Evolutionary conservation across 1,140 invertebrate genomes (phyloP), one percentile per base, ranked within the genome.

Genomic region (Rhopalosiphum padi): DNA sequence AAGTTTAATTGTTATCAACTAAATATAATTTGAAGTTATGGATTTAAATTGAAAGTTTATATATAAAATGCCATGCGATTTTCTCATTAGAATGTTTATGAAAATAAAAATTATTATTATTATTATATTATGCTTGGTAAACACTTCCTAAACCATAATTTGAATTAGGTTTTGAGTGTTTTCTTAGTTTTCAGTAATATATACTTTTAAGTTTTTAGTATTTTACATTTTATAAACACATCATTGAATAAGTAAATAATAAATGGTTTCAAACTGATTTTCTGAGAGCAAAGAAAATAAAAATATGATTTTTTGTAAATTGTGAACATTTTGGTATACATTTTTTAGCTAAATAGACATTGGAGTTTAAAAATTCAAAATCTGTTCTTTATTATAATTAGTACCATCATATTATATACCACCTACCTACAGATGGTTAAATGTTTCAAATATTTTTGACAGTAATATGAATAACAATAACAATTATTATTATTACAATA

Each of bases 401-500:
- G 4, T 83, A 9, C 48, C 15, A 51, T 51, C 48, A 51, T 83
- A 37, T 83, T 83, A 22, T 37, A 25, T 41, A 41, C 22, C 4
- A 23, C 37, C 7, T 23, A 23, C 22, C 37, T 41, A 43, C 18
- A 18, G 30, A 51, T 9, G 21, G 46, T 88, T 35, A 89, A 37
- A 89, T 89, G 22, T 53, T 48, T 48, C 7, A 48, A 48, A 51
- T 2, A 21, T 48, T 55, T 89, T 37, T 4, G 35, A 37, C 88
- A 55, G 1, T 89, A 23, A 89, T 53, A 41, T 55, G 0, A 41
- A 55, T 55, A 89, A 55, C 43, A 89, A 53, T 53, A 53, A 89
- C n/a, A 89, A 89, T 25, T 55, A 68, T 68, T 77, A 89, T 35
- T 88, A 88, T 68, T n/a, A 68, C 60, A 77, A 77, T 77, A 77